phyloP scores from a whole-genome alignment of 2,113 vertebrate genomes.

The Lynx canadensis region DNA sequence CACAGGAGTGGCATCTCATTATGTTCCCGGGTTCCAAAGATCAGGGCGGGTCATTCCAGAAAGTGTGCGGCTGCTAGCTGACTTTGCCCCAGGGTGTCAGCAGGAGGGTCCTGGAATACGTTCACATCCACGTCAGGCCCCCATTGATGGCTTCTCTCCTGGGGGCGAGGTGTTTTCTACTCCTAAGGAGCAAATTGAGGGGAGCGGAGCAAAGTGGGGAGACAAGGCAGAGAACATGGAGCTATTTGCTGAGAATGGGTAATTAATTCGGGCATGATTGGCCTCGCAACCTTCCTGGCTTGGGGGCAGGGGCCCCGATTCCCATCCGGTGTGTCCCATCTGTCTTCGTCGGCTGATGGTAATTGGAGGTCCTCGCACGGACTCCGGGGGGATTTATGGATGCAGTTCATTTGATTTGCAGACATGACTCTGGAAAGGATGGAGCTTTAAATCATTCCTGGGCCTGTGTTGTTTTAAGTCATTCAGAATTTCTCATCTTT shows the following conservation, averaged over 20 bases:
- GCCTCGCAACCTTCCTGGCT: conserved; percentile 2
- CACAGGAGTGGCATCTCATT: fast-evolving
- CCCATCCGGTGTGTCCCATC: conserved; percentile 79
- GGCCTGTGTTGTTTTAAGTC: conserved; percentile 45
- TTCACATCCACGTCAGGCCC: neutral
- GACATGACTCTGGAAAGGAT: conserved; percentile 84
- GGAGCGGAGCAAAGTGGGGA: neutral
- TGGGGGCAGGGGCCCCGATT: conserved; percentile 38
- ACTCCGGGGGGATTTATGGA: conserved; percentile 80
- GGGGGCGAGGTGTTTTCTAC: fast-evolving
- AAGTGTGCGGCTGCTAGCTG: neutral
- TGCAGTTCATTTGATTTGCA: conserved; percentile 82
- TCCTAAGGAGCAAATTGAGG: no score
- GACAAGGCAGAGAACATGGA: neutral
- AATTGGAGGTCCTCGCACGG: conserved; percentile 82
- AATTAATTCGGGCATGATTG: conserved; percentile 64
- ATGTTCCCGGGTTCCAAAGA: neutral
- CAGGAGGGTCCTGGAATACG: fast-evolving
- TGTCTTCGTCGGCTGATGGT: conserved; percentile 81
- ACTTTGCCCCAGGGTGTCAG: neutral
- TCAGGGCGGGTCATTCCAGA: neutral
- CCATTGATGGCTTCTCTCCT: fast-evolving
- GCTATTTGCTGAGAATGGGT: conserved; percentile 44
- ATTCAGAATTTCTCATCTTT: conserved; percentile 73
- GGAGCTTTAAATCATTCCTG: conserved; percentile 75